A percentile compares a stretch with the other conserved stretches of the same genome.
Conservation (phyloP, 2,113 vertebrate species). For the Eudorcas thomsonii region DNA sequence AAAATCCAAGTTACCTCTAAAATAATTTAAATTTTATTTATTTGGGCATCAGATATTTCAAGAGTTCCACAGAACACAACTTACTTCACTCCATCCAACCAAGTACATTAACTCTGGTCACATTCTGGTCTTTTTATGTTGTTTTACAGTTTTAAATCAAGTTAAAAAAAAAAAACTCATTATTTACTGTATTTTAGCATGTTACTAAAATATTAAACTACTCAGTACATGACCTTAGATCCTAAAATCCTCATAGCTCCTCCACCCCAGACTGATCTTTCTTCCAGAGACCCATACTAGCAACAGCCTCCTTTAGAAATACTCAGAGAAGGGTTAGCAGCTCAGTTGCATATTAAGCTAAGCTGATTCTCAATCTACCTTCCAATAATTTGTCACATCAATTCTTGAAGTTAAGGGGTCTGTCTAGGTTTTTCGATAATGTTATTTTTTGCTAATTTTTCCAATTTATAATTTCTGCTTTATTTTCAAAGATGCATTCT, state of each 20-base stretch:
- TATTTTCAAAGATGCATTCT: slow-evolving; percentile 17
- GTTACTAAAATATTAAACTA: neutral
- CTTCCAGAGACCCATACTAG: neutral
- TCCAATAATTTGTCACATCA: neutral
- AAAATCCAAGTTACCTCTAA: neutral
- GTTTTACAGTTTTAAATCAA: neutral
- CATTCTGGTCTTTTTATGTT: neutral
- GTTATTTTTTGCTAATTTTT: neutral
- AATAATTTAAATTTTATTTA: slow-evolving; percentile 13
- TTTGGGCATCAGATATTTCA: neutral
- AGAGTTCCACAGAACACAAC: neutral
- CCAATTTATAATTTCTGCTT: neutral
- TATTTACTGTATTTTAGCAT: neutral
- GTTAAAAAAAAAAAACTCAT: neutral
- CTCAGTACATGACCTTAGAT: neutral
- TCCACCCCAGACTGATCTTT: neutral
- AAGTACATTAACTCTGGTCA: neutral
- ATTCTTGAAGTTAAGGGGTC: neutral
- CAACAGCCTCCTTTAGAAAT: neutral
- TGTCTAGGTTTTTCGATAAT: neutral
- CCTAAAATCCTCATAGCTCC: neutral
- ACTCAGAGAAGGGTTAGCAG: neutral
- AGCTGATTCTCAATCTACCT: neutral
- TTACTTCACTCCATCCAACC: neutral
- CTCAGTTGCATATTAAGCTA: neutral